Conservation (phyloP, 2,888 invertebrate genomes). For the Griposia aprilina region DNA sequence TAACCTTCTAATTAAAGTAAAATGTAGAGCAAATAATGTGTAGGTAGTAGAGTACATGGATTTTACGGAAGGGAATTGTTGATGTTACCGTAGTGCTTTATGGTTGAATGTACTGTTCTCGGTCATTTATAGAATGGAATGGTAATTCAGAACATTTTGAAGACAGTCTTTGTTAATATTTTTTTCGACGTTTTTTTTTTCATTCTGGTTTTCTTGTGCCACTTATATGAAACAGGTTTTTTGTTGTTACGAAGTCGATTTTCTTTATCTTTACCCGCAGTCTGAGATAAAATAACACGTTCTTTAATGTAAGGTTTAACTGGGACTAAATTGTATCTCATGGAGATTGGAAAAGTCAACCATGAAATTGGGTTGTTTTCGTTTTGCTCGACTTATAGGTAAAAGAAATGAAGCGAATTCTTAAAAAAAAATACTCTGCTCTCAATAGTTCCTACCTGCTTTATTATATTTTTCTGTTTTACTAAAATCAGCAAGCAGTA, state of each 20-base stretch:
- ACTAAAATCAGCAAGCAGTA: neutral
- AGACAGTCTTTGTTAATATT: constrained; percentile 13
- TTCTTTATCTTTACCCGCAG: neutral
- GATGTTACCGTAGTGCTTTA: neutral
- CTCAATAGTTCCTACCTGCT: neutral
- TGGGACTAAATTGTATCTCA: too few species aligned
- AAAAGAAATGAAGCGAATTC: too few species aligned
- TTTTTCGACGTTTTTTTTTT: constrained; percentile 5
- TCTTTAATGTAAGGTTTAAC: neutral
- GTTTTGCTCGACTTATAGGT: too few species aligned
- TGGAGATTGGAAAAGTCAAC: too few species aligned
- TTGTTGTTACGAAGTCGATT: neutral
- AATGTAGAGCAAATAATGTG: neutral
- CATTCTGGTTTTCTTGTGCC: neutral
- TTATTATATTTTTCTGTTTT: neutral
- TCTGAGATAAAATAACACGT: constrained; percentile 2
- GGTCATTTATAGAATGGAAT: constrained; percentile 8
- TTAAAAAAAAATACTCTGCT: neutral
- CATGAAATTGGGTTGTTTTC: too few species aligned
- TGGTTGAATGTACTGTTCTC: neutral
- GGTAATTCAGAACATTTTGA: neutral
- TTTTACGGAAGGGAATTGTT: constrained; percentile 1
- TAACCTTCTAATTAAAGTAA: neutral
- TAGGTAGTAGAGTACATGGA: constrained; percentile 10
- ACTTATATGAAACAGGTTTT: neutral